Base-by-base conservation (phyloP, 30 jellyfish, hydroid and myxozoan genomes). In the Hydra vulgaris region DNA sequence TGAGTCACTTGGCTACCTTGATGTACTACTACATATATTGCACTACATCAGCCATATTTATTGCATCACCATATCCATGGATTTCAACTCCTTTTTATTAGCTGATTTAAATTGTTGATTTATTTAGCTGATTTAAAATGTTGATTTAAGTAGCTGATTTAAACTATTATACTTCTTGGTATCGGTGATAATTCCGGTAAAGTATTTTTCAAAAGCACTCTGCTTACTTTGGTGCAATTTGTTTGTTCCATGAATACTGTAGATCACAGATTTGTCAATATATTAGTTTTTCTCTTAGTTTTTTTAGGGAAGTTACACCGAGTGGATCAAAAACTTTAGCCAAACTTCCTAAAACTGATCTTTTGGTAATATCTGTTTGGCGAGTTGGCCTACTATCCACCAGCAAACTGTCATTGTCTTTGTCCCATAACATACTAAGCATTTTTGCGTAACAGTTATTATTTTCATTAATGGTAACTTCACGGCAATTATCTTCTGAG, bases 21-120 rank as follows among this genome's bases (percentile, higher is more conserved):
- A 19, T 53, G 74, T 15, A 61, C 94, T 40, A 89, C 94, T 25
- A n/a, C n/a, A n/a, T n/a, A 80, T 7, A 84, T 53, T 16, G 88
- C 95, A 52, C 79, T 16, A 40, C 80, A 88, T 23, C 87, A 54
- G n/a, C 95, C 5, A n/a, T n/a, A n/a, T n/a, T n/a, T n/a, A n/a
- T n/a, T n/a, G n/a, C n/a, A n/a, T n/a, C n/a, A n/a, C n/a, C n/a
- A n/a, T n/a, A n/a, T n/a, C n/a, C n/a, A n/a, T n/a, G n/a, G n/a
- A n/a, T n/a, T n/a, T n/a, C n/a, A n/a, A n/a, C n/a, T n/a, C n/a
- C n/a, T n/a, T n/a, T n/a, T n/a, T n/a, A n/a, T n/a, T n/a, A n/a
- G n/a, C n/a, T n/a, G n/a, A n/a, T n/a, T n/a, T n/a, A n/a, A n/a
- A n/a, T n/a, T n/a, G n/a, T n/a, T n/a, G n/a, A n/a, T n/a, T n/a